These are phyloP conservation scores for Dryobates pubescens DNA, from an alignment of 2,797 vertebrate species.

Conservation along the genomic window DNA sequence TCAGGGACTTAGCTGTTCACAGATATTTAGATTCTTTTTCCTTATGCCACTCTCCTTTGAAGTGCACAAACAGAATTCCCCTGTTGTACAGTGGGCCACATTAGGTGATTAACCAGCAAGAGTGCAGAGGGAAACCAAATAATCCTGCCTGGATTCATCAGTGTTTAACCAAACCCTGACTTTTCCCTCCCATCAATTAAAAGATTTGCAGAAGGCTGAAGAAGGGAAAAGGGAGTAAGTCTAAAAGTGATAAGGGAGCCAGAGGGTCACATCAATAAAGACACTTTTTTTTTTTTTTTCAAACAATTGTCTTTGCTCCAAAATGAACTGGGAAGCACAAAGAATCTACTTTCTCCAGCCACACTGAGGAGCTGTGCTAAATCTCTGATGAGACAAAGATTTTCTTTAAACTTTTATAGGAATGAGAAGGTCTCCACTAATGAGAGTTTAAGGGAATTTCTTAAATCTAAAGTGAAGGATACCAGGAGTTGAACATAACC, in stretches of 20 bases:
- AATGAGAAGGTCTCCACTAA: slow-evolving; percentile 77
- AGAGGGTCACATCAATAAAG: slow-evolving; percentile 52
- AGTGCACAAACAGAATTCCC: neutral
- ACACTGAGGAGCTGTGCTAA: slow-evolving; percentile 63
- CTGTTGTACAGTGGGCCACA: neutral
- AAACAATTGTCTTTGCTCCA: slow-evolving; percentile 45
- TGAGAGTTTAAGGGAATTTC: slow-evolving; percentile 82
- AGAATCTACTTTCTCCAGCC: slow-evolving; percentile 37
- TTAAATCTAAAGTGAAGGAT: slow-evolving; percentile 82
- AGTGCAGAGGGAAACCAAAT: neutral
- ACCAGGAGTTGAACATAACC: slow-evolving; percentile 81
- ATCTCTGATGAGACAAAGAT: slow-evolving; percentile 75
- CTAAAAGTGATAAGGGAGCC: neutral
- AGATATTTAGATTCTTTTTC: neutral
- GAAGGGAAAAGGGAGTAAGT: neutral
- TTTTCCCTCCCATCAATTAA: slow-evolving; percentile 46
- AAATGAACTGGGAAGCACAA: neutral
- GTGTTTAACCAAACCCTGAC: slow-evolving; percentile 37
- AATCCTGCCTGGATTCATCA: neutral
- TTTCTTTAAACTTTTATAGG: slow-evolving; percentile 79
- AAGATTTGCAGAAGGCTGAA: slow-evolving; percentile 37
- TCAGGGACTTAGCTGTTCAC: neutral
- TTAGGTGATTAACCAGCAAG: neutral
- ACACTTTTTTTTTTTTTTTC: slow-evolving; percentile 64
- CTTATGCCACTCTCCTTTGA: neutral